Base-by-base conservation (phyloP, 2,113 vertebrate genomes). In the Epinephelus fuscoguttatus region DNA sequence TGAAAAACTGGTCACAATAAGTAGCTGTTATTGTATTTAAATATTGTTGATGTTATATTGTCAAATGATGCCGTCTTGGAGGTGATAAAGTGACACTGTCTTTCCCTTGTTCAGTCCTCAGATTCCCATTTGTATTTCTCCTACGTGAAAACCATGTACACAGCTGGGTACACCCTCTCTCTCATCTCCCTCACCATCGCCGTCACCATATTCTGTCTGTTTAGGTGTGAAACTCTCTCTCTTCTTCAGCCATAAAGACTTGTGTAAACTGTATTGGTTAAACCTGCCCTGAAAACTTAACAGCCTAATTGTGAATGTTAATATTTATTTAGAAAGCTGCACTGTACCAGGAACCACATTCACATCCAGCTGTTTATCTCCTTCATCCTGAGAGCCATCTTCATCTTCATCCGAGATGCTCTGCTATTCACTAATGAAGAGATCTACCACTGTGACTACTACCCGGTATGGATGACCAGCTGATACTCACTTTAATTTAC, bases 281-380 rank as follows among this genome's bases (percentile, higher is more conserved):
- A 23, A 19, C 7, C 18, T 23, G 7, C 49, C 67, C 30, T 21
- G 27, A 68, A 55, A 67, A 4, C 40, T 18, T 2, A 10, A 6
- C 11, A 45, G 5, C 19, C 10, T 23, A 63, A 37, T 17, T 30
- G 40, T 9, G 21, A 42, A 0, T 33, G 10, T 70, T 40, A 7
- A 57, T n/a, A 11, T 78, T 19, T 70, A 45, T 42, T 25, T 70
- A 99, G 98, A 91, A 97, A 97, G 81, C 97, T 99, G 64, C 97
- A 94, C 90, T 99, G 98, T 37, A 97, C 97, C 0, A 96, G 98
- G 83, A 99, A 99, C 93, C 97, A 97, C 86, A 98, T 99, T 86
- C 98, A 99, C 91, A 98, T 99, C 95, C 97, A 99, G 87, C 96
- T 99, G 76, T 99, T 99, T 33, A 82, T 94, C 17, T 99, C 98